Conservation (phyloP, 2,113 vertebrate species). For the Epinephelus moara region DNA sequence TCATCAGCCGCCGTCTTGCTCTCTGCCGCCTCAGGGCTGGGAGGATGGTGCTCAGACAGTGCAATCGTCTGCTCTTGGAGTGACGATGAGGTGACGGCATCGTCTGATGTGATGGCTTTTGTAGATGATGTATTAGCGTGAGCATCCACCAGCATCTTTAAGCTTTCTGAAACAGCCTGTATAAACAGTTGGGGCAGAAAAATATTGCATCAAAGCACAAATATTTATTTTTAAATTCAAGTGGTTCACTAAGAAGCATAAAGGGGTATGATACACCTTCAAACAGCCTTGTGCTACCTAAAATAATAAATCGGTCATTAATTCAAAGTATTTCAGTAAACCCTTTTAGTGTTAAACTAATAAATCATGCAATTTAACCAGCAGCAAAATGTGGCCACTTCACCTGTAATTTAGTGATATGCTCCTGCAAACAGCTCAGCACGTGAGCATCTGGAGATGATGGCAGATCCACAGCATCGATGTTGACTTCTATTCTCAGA, state of each 20-base stretch:
- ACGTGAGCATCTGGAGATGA: constrained; percentile 84
- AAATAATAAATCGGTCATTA: background rate
- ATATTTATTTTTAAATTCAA: background rate
- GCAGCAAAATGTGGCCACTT: background rate
- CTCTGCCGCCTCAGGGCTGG: constrained; percentile 74
- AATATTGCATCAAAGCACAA: background rate
- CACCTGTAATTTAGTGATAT: constrained; percentile 94
- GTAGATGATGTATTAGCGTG: constrained; percentile 17
- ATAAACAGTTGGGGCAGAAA: constrained; percentile 5
- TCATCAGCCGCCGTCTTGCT: constrained; percentile 85
- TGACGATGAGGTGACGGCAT: constrained; percentile 26
- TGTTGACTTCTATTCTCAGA: constrained; percentile 89
- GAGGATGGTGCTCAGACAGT: constrained; percentile 16
- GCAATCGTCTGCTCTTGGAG: constrained; percentile 33
- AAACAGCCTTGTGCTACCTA: background rate
- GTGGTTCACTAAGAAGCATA: background rate
- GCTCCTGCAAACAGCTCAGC: constrained; percentile 88
- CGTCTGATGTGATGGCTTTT: constrained; percentile 69
- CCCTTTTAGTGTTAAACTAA: background rate
- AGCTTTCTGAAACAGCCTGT: constrained; percentile 90
- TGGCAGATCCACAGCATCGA: constrained; percentile 84
- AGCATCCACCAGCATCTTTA: constrained; percentile 84
- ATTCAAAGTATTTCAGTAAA: constrained; percentile 1
- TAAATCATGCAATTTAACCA: background rate
- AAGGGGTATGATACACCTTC: background rate